These are phyloP conservation scores for Acipenser oxyrinchus DNA, from an alignment of 2,797 vertebrate species.

Conservation along the genomic window DNA sequence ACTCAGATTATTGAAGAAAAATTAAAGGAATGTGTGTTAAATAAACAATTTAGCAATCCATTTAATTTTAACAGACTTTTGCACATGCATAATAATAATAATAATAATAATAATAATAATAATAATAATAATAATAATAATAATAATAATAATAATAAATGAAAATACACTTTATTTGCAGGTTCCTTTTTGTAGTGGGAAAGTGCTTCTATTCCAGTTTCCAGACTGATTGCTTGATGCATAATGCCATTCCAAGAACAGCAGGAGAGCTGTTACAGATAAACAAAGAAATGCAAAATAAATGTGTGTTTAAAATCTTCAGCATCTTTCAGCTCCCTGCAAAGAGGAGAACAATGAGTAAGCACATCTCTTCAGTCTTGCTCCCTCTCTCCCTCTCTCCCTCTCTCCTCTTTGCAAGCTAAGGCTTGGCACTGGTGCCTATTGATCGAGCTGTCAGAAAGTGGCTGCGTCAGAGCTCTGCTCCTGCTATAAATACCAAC, in stretches of 20 bases:
- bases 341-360: conserved; percentile 27
- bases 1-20: no score
- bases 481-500: conserved; percentile 50
- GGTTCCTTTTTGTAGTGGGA: no score
- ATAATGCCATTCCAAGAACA: not conserved
- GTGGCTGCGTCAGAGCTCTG: conserved; percentile 53
- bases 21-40: no score
- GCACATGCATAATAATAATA: no score
- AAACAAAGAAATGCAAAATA: not conserved
- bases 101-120: no score
- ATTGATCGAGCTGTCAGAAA: conserved; percentile 48
- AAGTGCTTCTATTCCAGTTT: not conserved
- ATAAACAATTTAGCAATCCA: no score
- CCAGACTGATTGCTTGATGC: not conserved
- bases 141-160: no score
- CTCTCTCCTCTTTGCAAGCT: conserved; percentile 33
- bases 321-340: conserved; percentile 41
- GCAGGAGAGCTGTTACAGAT: no score
- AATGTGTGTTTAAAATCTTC: conserved; percentile 6
- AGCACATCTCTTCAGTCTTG: conserved; percentile 20
- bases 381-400: conserved; percentile 36
- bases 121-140: no score
- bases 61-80: no score
- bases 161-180: no score
- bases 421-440: conserved; percentile 37